Evolutionary conservation across 2,888 invertebrate species (phyloP).

Genomic region (Oxycera nigricornis): DNA sequence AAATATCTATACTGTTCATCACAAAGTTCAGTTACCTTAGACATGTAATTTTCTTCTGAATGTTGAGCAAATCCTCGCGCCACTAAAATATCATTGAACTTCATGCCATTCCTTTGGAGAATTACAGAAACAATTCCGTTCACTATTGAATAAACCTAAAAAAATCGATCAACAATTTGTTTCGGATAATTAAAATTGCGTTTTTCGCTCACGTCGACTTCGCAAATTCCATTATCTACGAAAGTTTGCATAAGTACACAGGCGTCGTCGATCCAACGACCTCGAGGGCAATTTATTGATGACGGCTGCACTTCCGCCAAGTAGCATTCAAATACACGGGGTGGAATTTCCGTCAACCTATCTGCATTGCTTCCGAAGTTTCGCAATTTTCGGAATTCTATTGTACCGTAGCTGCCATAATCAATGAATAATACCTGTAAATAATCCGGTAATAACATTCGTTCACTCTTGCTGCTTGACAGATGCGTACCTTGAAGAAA

Average conservation of each 20-base stretch:
- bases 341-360: constrained; percentile 60
- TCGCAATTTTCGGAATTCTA: constrained; percentile 63
- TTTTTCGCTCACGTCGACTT: constrained; percentile 62
- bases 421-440: constrained; percentile 78
- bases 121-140: constrained; percentile 75
- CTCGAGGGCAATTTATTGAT: constrained; percentile 66
- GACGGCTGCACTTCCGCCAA: constrained; percentile 76
- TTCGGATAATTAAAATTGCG: neutral
- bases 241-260: constrained; percentile 62
- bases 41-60: constrained; percentile 79
- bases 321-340: constrained; percentile 75
- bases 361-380: constrained; percentile 53
- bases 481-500: constrained; percentile 49
- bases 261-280: constrained; percentile 70
- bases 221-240: constrained; percentile 57
- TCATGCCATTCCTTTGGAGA: constrained; percentile 63
- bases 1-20: too few species aligned
- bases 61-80: constrained; percentile 69
- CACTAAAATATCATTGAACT: constrained; percentile 72
- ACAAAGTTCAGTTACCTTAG: constrained; percentile 72
- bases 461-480: neutral
- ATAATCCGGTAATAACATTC: constrained; percentile 10
- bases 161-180: constrained; percentile 34
- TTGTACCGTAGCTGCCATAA: constrained; percentile 70
- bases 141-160: constrained; percentile 76